A percentile compares a stretch with the other conserved stretches of the same genome.
phyloP scores from a whole-genome alignment of 2,113 vertebrate species.

The Micronycteris hirsuta region DNA sequence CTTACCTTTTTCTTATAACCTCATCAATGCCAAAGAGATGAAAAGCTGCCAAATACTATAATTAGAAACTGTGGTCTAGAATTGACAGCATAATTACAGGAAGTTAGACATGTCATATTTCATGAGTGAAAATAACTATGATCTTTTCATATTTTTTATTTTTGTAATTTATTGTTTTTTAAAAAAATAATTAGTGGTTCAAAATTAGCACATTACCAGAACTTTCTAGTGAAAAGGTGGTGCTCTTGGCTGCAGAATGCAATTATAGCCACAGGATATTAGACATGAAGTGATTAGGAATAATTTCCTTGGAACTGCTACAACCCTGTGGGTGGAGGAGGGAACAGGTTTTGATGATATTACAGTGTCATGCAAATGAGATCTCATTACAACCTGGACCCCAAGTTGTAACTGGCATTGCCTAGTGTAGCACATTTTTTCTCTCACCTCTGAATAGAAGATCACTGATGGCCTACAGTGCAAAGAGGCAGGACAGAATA shows the following conservation, averaged over 20 bases:
- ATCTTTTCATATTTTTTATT: not conserved
- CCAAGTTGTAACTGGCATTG: not conserved
- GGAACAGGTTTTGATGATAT: not conserved
- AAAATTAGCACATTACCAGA: not conserved
- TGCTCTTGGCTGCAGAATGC: not conserved
- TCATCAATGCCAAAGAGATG: conserved; percentile 24
- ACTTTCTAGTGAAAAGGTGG: not conserved
- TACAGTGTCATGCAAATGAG: not conserved
- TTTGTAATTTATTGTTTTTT: not conserved
- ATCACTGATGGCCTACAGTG: not conserved
- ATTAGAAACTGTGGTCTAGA: not conserved
- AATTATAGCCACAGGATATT: not conserved
- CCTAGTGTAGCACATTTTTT: not conserved
- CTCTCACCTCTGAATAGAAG: not conserved
- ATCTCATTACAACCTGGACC: not conserved
- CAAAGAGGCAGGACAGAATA: not conserved
- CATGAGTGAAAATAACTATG: not conserved
- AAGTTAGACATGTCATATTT: conserved; percentile 51
- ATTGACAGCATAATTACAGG: conserved; percentile 26
- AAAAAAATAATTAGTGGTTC: not conserved
- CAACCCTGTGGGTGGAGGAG: not conserved
- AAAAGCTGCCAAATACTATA: not conserved
- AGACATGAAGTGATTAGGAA: not conserved
- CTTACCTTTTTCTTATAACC: not conserved
- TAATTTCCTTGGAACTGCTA: not conserved